Base-by-base conservation (phyloP, 1,140 invertebrate species). In the Calephelis virginiensis region DNA sequence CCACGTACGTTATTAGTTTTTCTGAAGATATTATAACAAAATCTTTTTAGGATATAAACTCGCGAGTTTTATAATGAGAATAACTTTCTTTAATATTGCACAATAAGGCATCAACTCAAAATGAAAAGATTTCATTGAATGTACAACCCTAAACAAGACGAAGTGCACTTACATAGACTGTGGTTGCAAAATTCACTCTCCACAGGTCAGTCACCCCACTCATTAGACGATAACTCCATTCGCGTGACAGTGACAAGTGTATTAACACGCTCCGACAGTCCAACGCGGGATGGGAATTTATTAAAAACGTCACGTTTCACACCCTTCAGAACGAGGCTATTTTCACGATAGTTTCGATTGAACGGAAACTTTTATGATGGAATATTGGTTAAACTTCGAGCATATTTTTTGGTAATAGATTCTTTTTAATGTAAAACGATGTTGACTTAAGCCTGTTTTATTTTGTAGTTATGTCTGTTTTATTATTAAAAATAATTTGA, bases 151-250 rank as follows among this genome's bases (percentile, higher is more conserved):
- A 67, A 64, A 67, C 62, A 70, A 62, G 69, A 63, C 63, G 66
- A 59, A 63, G 71, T 70, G 70, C 75, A 70, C 75, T 74, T 69
- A 74, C 65, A 71, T 71, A 69, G 70, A 75, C 82, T 81, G 85
- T 72, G 81, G 82, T 82, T 81, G 82, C 81, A 78, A 81, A 83
- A 86, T 83, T 81, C 72, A 61, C 79, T 74, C 80, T 74, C 69
- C 69, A 75, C 63, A 78, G 82, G 77, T 78, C 77, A 76, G 65
- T 82, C 81, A 78, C 76, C 81, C 77, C 72, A 76, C 77, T 86
- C 81, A 83, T 80, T 82, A 80, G 71, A 68, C 61, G 72, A 75
- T 77, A 78, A 81, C 74, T 75, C 68, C 64, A 74, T 74, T 74
- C 67, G 68, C 71, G 70, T 69, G 68, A 75, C 65, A 67, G 63